Percentiles rank a stretch among this genome's conserved stretches.
Conservation (phyloP, 2,888 invertebrate genomes). For the Lypha dubia region DNA sequence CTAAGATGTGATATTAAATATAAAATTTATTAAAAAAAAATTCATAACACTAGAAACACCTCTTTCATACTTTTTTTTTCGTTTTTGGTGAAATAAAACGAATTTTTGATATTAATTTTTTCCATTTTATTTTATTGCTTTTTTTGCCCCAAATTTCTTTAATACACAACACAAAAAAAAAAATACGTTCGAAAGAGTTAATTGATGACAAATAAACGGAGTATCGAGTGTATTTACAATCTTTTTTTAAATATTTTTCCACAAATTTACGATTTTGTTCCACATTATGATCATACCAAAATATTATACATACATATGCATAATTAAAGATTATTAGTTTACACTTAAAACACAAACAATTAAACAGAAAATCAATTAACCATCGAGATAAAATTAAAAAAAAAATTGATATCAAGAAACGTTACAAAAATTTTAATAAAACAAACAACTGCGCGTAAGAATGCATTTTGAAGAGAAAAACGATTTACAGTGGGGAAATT, state of each 20-base stretch:
- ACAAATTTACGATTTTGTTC: neutral
- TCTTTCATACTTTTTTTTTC: neutral
- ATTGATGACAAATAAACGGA: neutral
- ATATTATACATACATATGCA: too few species aligned
- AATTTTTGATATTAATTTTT: neutral
- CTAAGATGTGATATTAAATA: neutral
- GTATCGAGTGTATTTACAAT: neutral
- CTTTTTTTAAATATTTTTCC: neutral
- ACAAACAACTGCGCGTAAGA: too few species aligned
- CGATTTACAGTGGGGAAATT: too few species aligned
- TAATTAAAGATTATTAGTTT: neutral
- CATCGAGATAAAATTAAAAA: too few species aligned
- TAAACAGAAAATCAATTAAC: neutral
- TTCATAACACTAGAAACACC: neutral
- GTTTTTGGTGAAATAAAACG: neutral
- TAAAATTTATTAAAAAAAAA: neutral
- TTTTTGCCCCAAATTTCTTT: neutral
- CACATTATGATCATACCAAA: neutral
- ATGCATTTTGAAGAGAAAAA: too few species aligned
- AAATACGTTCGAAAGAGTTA: neutral
- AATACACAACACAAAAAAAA: neutral
- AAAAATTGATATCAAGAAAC: too few species aligned
- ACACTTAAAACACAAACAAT: neutral
- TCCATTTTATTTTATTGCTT: neutral
- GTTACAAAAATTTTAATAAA: too few species aligned